Percentiles rank a stretch among this genome's conserved stretches.
Conservation (phyloP, 2,113 vertebrate species). For the Leucopternis melanops region DNA sequence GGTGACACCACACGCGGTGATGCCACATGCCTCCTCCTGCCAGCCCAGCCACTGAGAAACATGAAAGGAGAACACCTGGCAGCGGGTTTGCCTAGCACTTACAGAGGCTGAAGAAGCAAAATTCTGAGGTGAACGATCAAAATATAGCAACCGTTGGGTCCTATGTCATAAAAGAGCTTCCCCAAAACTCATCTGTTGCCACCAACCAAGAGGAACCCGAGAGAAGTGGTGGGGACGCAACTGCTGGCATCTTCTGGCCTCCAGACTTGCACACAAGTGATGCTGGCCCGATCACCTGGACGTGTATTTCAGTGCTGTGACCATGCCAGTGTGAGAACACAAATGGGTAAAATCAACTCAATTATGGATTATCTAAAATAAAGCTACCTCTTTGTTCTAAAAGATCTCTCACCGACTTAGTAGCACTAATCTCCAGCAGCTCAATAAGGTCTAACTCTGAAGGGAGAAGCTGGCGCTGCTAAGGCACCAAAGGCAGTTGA, state of each 20-base stretch:
- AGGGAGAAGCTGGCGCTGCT: not conserved
- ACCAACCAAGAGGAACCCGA: not conserved
- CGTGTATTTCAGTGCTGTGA: not conserved
- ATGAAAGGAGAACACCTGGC: not conserved
- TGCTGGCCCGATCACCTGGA: not conserved
- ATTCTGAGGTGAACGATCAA: not conserved
- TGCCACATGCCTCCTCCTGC: not conserved
- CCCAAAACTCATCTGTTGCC: not conserved
- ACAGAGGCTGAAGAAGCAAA: not conserved
- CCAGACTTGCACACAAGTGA: not conserved
- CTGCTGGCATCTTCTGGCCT: not conserved
- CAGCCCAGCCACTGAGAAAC: not conserved
- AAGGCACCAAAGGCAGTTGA: not conserved
- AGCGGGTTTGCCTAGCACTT: not conserved
- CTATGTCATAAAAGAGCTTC: not conserved
- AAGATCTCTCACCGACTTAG: not conserved
- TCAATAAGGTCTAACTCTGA: not conserved
- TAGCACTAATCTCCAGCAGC: not conserved
- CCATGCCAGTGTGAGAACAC: not conserved
- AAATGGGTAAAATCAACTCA: not conserved
- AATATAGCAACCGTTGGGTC: not conserved
- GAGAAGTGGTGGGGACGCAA: not conserved
- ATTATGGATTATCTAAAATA: fast-evolving
- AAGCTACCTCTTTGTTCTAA: not conserved
- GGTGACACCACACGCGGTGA: fast-evolving